Evolutionary conservation across 2,113 vertebrate genomes (phyloP).

Genomic region (Chamaea fasciata): DNA sequence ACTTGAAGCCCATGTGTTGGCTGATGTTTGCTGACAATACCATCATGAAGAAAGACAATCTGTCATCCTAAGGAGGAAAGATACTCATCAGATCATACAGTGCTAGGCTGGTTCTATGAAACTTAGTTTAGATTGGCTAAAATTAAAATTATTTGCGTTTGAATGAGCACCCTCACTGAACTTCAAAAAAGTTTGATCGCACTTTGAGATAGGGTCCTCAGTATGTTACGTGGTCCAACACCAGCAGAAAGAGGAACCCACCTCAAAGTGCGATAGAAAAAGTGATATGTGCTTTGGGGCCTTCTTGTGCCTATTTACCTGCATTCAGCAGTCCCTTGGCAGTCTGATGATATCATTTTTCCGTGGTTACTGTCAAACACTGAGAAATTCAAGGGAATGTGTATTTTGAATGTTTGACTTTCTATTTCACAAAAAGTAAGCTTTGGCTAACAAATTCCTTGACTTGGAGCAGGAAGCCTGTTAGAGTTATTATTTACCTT

Average conservation of each 20-base stretch:
- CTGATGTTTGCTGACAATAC: not conserved
- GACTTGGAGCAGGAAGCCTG: not conserved
- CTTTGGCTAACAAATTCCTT: not conserved
- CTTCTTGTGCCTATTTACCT: not conserved
- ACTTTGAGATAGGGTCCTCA: not conserved
- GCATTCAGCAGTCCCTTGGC: not conserved
- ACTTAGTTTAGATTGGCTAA: not conserved
- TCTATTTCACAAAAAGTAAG: not conserved
- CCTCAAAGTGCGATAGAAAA: not conserved
- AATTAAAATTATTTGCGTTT: not conserved
- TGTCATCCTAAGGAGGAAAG: not conserved
- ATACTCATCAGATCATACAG: not conserved
- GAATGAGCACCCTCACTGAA: not conserved
- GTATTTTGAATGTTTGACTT: not conserved
- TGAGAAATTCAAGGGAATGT: not conserved
- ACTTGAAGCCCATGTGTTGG: not conserved
- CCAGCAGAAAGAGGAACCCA: not conserved
- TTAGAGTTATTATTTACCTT: not conserved
- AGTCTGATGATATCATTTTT: not conserved
- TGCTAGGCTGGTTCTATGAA: not conserved
- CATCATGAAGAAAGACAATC: not conserved
- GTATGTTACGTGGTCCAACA: not conserved
- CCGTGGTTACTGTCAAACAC: not conserved
- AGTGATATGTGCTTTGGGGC: not conserved
- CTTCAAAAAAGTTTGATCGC: too few relatives aligned